Percentiles rank a stretch among this genome's conserved stretches.
phyloP scores from a whole-genome alignment of 2,797 vertebrate species.

The Sebastolobus altivelis region DNA sequence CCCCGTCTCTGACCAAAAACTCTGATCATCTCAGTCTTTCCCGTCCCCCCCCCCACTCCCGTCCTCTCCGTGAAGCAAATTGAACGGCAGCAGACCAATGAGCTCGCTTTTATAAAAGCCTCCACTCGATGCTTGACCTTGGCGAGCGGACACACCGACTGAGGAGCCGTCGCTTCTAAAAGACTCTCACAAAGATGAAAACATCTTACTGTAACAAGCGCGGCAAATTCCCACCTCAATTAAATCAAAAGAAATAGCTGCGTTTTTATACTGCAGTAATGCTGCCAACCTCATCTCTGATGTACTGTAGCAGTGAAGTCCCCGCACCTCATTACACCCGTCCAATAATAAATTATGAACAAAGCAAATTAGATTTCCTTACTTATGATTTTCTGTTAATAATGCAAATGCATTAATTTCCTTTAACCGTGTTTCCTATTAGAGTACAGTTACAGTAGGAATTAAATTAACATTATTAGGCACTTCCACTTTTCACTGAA shows the following conservation, averaged over 20 bases:
- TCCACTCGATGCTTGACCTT: conserved; percentile 45
- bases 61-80: conserved; percentile 29
- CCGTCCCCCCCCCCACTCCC: conserved; percentile 1
- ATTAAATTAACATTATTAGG: not conserved
- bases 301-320: not conserved
- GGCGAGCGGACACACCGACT: conserved; percentile 11
- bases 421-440: not conserved
- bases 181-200: conserved; percentile 12
- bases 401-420: not conserved
- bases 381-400: not conserved
- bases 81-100: conserved; percentile 37
- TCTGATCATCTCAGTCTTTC: not conserved
- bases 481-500: not conserved
- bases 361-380: not conserved
- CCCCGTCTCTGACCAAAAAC: conserved; percentile 27
- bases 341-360: conserved; percentile 14
- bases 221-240: conserved; percentile 11
- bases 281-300: not conserved
- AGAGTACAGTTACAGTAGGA: not conserved
- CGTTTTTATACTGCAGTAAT: not conserved
- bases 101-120: conserved; percentile 21
- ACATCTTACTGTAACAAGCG: not conserved
- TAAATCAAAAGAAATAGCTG: conserved; percentile 3
- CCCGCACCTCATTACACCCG: not conserved
- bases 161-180: not conserved